These are phyloP conservation scores for Craterocephalus amniculus DNA, from an alignment of 2,797 vertebrate species.

Conservation along the genomic window DNA sequence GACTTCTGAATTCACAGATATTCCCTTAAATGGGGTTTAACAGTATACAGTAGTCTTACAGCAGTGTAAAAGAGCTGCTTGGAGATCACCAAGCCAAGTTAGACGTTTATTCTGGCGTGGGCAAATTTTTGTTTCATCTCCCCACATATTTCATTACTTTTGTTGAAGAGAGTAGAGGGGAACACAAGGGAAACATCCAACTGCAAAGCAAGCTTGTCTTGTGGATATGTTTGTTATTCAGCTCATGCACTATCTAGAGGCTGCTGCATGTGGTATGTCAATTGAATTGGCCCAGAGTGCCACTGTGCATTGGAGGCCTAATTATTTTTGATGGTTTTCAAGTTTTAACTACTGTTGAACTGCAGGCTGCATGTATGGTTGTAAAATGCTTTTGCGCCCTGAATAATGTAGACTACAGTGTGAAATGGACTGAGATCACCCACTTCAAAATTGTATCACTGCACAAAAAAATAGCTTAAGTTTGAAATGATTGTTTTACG, in stretches of 20 bases:
- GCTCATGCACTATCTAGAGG: constrained; percentile 79
- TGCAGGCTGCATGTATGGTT: constrained; percentile 42
- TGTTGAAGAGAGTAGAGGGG: constrained; percentile 55
- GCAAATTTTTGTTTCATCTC: constrained; percentile 27
- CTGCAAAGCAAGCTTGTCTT: constrained; percentile 75
- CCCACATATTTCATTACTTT: constrained; percentile 57
- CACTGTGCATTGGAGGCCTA: constrained; percentile 73
- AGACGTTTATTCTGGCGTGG: constrained; percentile 41
- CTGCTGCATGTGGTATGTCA: constrained; percentile 82
- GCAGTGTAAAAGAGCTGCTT: constrained; percentile 43
- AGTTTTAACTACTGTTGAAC: constrained; percentile 71
- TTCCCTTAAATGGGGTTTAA: constrained; percentile 1
- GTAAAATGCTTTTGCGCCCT: constrained; percentile 41
- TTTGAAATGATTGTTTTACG: not conserved
- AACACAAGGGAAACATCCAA: constrained; percentile 73
- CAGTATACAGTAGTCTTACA: constrained; percentile 16
- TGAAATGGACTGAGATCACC: constrained; percentile 42
- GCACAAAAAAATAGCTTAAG: constrained; percentile 1
- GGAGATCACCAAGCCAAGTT: constrained; percentile 49
- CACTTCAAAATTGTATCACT: constrained; percentile 18
- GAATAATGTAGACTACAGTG: constrained; percentile 16
- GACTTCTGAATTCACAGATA: not conserved
- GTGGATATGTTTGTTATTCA: constrained; percentile 82
- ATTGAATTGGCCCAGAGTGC: constrained; percentile 79
- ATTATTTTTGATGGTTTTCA: constrained; percentile 78